Base-by-base conservation (phyloP, 2,797 vertebrate species). In the Todus mexicanus region DNA sequence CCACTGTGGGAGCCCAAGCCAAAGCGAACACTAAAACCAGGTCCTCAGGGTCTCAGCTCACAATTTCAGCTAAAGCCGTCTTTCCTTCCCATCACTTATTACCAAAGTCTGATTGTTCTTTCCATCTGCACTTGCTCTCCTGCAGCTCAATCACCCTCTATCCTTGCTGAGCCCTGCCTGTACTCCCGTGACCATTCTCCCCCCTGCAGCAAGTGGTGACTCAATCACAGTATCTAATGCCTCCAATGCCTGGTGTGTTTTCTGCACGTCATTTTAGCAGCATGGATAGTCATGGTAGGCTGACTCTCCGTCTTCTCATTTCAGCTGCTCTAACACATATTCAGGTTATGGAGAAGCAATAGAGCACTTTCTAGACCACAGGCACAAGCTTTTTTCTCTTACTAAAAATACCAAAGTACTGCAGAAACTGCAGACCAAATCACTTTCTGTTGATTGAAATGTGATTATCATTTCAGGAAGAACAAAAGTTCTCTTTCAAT, bases 401-500 rank as follows among this genome's bases (percentile, higher is more conserved):
- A 38, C 33, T 80, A 54, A 91, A 69, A 82, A 37, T 43, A 60
- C 11, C 42, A n/a, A 59, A 68, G 35, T 56, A 68, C 42, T 50
- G 56, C 81, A 79, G 31, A 21, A 79, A 61, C 45, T 76, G 38
- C 77, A 92, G 76, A 92, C 25, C 37, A 64, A 57, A 68, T 29
- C 23, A 50, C 23, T 59, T 86, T 47, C 65, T 60, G 42, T 13
- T 0, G 0, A 56, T 1, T 5, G 64, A 89, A 89, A 88, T 2
- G 2, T 61, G 40, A 89, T 71, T 88, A 25, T 64, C 50, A 71
- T 68, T 68, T 84, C 60, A 23, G 74, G 45, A 82, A 76, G 53
- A 90, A 79, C 43, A 70, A 57, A 94, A 88, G 59, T 84, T 88
- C 84, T 90, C 48, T 79, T 79, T 84, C 64, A 84, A 86, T 82